These are phyloP conservation scores for Channa maculata DNA, from an alignment of 2,113 vertebrate genomes.

Conservation along the genomic window DNA sequence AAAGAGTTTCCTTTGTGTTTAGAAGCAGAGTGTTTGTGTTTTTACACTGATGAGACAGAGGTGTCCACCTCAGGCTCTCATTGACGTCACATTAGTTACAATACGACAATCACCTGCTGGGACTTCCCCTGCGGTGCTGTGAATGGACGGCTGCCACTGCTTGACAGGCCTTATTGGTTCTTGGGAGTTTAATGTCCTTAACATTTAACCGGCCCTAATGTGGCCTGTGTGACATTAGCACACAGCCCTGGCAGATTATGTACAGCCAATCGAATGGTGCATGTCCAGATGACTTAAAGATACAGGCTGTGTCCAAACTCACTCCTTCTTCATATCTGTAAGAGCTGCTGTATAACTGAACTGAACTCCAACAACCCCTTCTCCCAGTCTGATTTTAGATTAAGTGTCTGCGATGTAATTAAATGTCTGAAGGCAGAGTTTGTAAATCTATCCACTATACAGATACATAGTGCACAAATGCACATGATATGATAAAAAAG, in stretches of 20 bases:
- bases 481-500: too few species aligned
- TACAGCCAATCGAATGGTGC: slow-evolving; percentile 28
- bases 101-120: slow-evolving; percentile 40
- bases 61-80: slow-evolving; percentile 35
- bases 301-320: neutral
- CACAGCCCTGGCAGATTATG: slow-evolving; percentile 47
- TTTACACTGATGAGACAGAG: slow-evolving; percentile 45
- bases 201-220: slow-evolving; percentile 46
- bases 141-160: slow-evolving; percentile 48
- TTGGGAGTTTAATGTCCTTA: slow-evolving; percentile 49
- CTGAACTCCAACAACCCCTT: too few species aligned
- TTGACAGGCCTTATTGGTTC: slow-evolving; percentile 59
- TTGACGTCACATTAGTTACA: slow-evolving; percentile 59
- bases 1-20: slow-evolving; percentile 50
- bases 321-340: too few species aligned
- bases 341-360: too few species aligned
- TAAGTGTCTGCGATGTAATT: too few species aligned
- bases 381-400: too few species aligned
- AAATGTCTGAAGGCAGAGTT: too few species aligned
- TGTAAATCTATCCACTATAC: too few species aligned
- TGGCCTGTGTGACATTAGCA: slow-evolving; percentile 56
- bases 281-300: slow-evolving; percentile 6
- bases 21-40: slow-evolving; percentile 35
- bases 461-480: too few species aligned
- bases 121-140: slow-evolving; percentile 27